Conservation (phyloP, 2,113 vertebrate genomes). For the Pagrus major region DNA sequence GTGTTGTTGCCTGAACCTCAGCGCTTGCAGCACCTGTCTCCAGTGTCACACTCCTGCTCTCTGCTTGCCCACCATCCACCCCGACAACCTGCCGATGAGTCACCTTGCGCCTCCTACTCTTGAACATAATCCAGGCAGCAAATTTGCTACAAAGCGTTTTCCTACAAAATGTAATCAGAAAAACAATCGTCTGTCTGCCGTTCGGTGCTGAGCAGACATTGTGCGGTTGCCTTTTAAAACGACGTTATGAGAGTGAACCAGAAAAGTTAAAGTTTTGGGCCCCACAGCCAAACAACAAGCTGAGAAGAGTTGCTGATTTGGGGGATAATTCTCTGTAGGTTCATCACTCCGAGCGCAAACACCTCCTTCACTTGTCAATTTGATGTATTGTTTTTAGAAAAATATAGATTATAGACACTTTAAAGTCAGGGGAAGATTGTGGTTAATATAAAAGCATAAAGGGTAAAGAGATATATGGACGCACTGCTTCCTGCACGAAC, state of each 20-base stretch:
- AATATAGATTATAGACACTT: not conserved
- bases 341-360: not conserved
- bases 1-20: not conserved
- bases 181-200: not conserved
- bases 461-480: not conserved
- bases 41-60: not conserved
- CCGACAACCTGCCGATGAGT: not conserved
- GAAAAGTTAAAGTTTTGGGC: not conserved
- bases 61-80: not conserved
- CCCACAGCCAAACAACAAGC: not conserved
- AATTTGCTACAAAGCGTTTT: not conserved
- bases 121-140: not conserved
- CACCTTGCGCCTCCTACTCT: not conserved
- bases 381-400: not conserved
- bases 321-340: not conserved
- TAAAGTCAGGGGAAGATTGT: not conserved
- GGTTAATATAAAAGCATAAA: not conserved
- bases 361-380: not conserved
- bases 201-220: not conserved
- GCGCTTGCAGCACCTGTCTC: not conserved
- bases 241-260: not conserved
- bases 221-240: not conserved
- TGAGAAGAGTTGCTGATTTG: not conserved
- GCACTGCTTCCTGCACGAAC: not conserved
- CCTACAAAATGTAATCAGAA: not conserved